Evolutionary conservation across 2,888 invertebrate species (phyloP).

Genomic region (Drosophila helvetica): DNA sequence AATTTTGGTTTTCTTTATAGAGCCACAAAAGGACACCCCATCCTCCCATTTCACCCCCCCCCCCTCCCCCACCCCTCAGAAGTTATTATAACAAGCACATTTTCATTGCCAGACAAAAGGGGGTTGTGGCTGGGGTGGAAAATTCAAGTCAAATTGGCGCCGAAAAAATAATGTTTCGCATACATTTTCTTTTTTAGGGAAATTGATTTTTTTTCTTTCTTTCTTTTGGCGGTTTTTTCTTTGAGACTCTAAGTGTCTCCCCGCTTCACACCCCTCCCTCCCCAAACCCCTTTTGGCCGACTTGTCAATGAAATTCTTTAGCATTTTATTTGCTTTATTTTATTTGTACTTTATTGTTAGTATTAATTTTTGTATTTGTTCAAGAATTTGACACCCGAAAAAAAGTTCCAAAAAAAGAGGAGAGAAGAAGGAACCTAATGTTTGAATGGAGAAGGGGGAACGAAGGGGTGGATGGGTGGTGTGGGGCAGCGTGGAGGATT

Average conservation of each 20-base stretch:
- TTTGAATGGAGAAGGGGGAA: neutral
- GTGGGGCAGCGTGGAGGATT: neutral
- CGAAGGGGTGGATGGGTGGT: neutral
- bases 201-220: slow-evolving; percentile 63
- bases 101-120: slow-evolving; percentile 66
- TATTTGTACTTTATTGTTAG: slow-evolving; percentile 30
- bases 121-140: neutral
- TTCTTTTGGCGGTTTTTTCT: neutral
- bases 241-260: no score
- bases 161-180: slow-evolving; percentile 63
- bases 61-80: neutral
- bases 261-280: neutral
- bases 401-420: neutral
- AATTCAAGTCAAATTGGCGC: slow-evolving; percentile 61
- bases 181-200: slow-evolving; percentile 47
- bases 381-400: slow-evolving; percentile 35
- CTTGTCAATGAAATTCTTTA: slow-evolving; percentile 78
- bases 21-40: slow-evolving; percentile 34
- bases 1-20: slow-evolving; percentile 64
- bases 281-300: neutral
- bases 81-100: slow-evolving; percentile 78
- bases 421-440: neutral
- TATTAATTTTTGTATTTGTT: slow-evolving; percentile 23
- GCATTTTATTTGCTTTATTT: slow-evolving; percentile 74
- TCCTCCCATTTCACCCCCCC: neutral